Percentiles rank a stretch among this genome's conserved stretches.
These are phyloP conservation scores for Sesamia inferens DNA, from an alignment of 2,888 invertebrate genomes.

Conservation along the genomic window DNA sequence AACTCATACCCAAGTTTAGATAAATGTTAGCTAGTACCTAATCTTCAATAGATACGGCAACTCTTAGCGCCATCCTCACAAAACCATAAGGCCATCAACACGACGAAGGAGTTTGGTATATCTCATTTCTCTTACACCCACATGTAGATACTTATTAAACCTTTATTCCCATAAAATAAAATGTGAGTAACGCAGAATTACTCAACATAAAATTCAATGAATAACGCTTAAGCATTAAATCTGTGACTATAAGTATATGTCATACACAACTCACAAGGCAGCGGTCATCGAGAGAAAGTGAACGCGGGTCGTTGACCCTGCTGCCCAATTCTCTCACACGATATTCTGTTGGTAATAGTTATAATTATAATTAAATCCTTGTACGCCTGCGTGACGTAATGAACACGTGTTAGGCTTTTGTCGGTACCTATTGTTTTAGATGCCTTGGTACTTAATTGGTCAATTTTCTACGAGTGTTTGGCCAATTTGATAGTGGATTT, in stretches of 20 bases:
- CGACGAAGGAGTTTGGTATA: background rate
- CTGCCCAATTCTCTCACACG: conserved; percentile 61
- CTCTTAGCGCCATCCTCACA: background rate
- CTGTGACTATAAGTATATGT: conserved; percentile 49
- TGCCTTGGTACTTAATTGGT: conserved; percentile 30
- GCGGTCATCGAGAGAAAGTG: conserved; percentile 70
- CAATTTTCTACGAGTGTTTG: conserved; percentile 30
- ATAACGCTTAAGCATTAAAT: conserved; percentile 53
- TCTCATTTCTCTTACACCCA: background rate
- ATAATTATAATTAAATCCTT: conserved; percentile 48
- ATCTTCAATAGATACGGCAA: background rate
- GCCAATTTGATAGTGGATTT: conserved; percentile 6
- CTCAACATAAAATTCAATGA: conserved; percentile 35
- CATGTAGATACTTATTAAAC: background rate
- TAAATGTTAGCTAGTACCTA: background rate
- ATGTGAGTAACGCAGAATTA: conserved; percentile 18
- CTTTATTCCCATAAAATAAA: background rate
- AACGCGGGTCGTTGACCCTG: conserved; percentile 64
- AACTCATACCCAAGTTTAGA: background rate
- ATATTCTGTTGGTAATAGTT: conserved; percentile 32
- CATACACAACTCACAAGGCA: conserved; percentile 48
- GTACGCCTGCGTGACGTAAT: conserved; percentile 50
- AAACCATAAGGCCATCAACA: background rate
- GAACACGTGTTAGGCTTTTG: conserved; percentile 49
- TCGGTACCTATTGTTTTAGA: conserved; percentile 5